Evolutionary conservation across 2,113 vertebrate species (phyloP).

Genomic region (Astur gentilis): DNA sequence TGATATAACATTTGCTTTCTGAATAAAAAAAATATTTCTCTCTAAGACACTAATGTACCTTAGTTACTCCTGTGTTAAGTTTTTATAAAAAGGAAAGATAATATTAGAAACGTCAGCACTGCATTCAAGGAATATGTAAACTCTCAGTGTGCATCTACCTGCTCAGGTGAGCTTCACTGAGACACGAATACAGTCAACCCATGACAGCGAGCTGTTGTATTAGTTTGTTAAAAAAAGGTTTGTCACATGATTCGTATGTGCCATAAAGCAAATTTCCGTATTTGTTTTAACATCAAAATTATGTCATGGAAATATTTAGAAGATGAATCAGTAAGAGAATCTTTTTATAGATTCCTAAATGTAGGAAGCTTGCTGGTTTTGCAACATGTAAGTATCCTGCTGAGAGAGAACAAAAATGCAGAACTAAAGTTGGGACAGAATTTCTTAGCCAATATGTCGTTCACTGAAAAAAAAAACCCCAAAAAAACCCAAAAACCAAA

Average conservation of each 20-base stretch:
- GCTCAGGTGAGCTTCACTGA: neutral
- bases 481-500: no score
- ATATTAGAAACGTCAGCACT: neutral
- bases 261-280: neutral
- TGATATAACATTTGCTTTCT: neutral
- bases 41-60: neutral
- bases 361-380: neutral
- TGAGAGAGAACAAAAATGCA: neutral
- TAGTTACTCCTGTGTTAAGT: neutral
- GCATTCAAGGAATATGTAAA: neutral
- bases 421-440: neutral
- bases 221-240: neutral
- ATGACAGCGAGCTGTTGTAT: neutral
- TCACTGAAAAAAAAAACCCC: neutral
- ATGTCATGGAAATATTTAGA: neutral
- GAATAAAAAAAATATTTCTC: neutral
- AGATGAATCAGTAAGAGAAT: neutral
- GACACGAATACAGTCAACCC: neutral
- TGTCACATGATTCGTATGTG: neutral
- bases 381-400: neutral
- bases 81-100: neutral
- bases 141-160: neutral
- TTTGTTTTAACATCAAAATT: neutral
- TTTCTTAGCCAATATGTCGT: neutral
- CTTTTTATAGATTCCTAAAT: neutral